Evolutionary conservation across 2,888 invertebrate genomes (phyloP), one percentile per base, ranked within the genome.

Genomic region (Harpalus rubripes): DNA sequence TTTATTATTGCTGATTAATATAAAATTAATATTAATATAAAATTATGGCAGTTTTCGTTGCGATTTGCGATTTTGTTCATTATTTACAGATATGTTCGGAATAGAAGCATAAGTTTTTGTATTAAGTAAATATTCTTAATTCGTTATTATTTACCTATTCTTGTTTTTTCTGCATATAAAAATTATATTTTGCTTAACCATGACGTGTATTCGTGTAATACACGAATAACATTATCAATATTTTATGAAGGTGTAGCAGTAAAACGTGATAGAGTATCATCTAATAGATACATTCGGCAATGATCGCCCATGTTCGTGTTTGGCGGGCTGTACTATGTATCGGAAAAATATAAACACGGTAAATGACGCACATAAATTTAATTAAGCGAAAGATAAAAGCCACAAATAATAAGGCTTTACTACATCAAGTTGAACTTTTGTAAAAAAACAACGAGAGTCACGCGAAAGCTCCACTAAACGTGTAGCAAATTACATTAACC

Each of bases 401-500:
- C 88, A 88, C 88, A 89, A 89, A 90, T 90, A 90, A 90, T 90
- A 90, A 90, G 90, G 88, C 89, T 87, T 81, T 81, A 81, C 56
- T 68, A 68, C 81, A 81, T 81, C 81, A 87, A 86, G 86, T 84
- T 81, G 84, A 87, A 87, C 88, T 88, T 89, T 89, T 88, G 89
- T 81, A 81, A 80, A 79, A 79, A 89, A 88, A 80, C 89, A 90
- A 88, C 87, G 86, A 86, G 87, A 90, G 91, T 90, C 91, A 91
- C 90, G 91, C 91, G 89, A 91, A 90, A 90, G 88, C 89, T 72
- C 89, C 89, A 90, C 90, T 90, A 90, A 91, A 90, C 90, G 90
- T 90, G 90, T 90, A 91, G 90, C 90, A 90, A 91, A 91, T 91
- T 90, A 91, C 91, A 91, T 91, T 90, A 91, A 90, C 63, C 58